Base-by-base conservation (phyloP, 1,140 invertebrate genomes). In the Diorhabda elongata region DNA sequence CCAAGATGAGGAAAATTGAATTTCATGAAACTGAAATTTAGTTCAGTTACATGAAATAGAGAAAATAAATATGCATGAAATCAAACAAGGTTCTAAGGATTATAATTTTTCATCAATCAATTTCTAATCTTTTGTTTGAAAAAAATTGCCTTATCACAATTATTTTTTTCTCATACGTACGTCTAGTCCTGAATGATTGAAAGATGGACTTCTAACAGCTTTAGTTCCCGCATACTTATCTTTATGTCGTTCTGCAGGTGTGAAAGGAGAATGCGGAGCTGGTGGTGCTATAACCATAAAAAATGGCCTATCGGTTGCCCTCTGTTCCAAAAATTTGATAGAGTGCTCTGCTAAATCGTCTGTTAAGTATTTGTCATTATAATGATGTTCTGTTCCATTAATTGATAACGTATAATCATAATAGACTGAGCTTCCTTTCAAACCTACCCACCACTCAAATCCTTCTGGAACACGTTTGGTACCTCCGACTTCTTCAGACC, bases 401-500 rank as follows among this genome's bases (percentile, higher is more conserved):
- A 94, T 86, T 2, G 92, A 94, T n/a, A 97, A 80, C 0, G 88
- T 88, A 77, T 95, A 97, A 81, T 95, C 89, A 77, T 95, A 96
- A 81, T 97, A 97, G 43, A 85, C 87, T 0, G 94, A 96, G 78
- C 95, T 95, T 11, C 93, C 92, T 63, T 92, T 85, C 11, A 95
- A 82, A 1, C 91, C 92, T 73, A 89, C 82, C 89, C 93, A 95
- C 74, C 88, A 85, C 68, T 91, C 86, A 91, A 93, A 97, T 3
- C 95, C 95, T 3, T 84, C 82, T 2, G 94, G 94, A 26, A 95
- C 83, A 73, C 89, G 84, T 43, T 82, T 73, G 0, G 88, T 83
- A 3, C 89, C 91, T 4, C 87, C 89, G 11, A 82, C 81, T 61
- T 76, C 73, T 67, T 82, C 78, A 3, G 73, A 68, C 2, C 90